A percentile compares a stretch with the other conserved stretches of the same genome.
Conservation (phyloP, 92 coral and sea anemone species). For the Galaxea fascicularis region DNA sequence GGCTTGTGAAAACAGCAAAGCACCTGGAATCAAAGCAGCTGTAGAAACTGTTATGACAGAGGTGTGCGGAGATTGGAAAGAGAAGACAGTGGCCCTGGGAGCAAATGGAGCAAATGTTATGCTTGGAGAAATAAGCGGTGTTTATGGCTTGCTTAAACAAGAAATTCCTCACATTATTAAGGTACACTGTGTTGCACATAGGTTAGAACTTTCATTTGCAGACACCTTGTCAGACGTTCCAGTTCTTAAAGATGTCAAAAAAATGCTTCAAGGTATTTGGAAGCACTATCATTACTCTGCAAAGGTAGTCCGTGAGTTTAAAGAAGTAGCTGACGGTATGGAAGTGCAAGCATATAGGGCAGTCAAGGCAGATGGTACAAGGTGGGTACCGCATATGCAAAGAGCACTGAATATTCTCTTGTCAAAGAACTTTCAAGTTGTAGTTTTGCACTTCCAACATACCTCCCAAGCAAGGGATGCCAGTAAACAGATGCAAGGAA, state of each 20-base stretch:
- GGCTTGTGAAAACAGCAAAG: conserved; percentile 53
- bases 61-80: conserved; percentile 50
- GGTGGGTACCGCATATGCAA: conserved; percentile 61
- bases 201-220: conserved; percentile 59
- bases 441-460: conserved; percentile 50
- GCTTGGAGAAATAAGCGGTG: conserved; percentile 49
- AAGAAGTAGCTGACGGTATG: conserved; percentile 49
- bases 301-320: conserved; percentile 52
- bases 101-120: conserved; percentile 62
- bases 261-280: conserved; percentile 59
- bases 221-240: conserved; percentile 44
- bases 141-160: conserved; percentile 45
- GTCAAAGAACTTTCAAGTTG: conserved; percentile 39
- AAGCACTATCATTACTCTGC: conserved; percentile 58
- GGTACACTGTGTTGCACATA: conserved; percentile 60
- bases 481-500: conserved; percentile 52
- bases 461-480: conserved; percentile 44
- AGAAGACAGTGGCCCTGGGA: conserved; percentile 57
- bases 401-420: conserved; percentile 51
- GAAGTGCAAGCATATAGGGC: conserved; percentile 53
- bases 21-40: conserved; percentile 53
- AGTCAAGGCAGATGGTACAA: conserved; percentile 50
- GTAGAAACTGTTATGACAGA: conserved; percentile 48
- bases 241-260: conserved; percentile 50
- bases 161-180: conserved; percentile 51